These are phyloP conservation scores for Phaethon lepturus DNA, from an alignment of 2,113 vertebrate genomes.

Conservation along the genomic window DNA sequence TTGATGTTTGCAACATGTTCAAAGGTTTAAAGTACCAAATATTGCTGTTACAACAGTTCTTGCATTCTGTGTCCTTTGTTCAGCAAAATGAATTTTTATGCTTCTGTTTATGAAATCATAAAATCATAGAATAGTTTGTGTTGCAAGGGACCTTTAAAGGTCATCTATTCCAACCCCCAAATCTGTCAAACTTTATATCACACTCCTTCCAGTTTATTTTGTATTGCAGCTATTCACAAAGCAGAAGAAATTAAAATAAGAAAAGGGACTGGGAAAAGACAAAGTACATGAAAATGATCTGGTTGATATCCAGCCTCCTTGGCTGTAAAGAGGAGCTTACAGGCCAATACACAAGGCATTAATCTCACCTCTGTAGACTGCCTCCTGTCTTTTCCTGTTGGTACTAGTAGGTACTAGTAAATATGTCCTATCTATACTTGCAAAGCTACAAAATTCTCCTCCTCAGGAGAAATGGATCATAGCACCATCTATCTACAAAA, in stretches of 20 bases:
- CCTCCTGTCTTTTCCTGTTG: not conserved
- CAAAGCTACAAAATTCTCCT: not conserved
- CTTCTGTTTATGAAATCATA: not conserved
- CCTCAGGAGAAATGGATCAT: not conserved
- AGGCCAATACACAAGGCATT: not conserved
- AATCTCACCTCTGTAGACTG: not conserved
- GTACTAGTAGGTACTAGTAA: not conserved
- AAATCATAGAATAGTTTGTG: too few relatives aligned
- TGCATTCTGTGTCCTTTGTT: not conserved
- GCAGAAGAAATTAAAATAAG: not conserved
- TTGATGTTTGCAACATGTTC: not conserved
- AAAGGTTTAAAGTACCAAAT: not conserved
- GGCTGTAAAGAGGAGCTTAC: not conserved
- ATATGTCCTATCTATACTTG: not conserved
- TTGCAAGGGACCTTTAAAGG: too few relatives aligned
- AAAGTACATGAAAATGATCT: not conserved
- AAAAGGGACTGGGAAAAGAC: not conserved
- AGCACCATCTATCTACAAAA: not conserved
- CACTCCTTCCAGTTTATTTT: not conserved
- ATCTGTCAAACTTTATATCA: not conserved
- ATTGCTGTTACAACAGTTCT: not conserved
- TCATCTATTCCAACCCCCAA: too few relatives aligned
- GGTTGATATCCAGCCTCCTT: not conserved
- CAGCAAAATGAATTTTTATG: not conserved
- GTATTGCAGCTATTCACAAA: not conserved